Evolutionary conservation across 1,140 invertebrate species (phyloP), one percentile per base, ranked within the genome.

Genomic region (Coelopa frigida): DNA sequence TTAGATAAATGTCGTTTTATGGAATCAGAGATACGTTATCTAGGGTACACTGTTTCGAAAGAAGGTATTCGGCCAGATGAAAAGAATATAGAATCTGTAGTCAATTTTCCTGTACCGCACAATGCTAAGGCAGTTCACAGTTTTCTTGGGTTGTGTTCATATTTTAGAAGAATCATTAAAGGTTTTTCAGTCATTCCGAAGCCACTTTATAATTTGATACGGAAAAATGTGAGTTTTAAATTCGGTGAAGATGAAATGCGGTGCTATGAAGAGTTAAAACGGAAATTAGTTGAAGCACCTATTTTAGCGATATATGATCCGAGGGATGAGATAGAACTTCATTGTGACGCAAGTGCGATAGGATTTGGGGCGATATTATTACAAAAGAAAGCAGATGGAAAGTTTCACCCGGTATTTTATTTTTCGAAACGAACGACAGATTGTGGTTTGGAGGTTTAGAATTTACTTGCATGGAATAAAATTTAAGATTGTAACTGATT

Each of bases 1-100:
- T 57, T 53, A 56, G 60, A 65, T 38, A 73, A 73, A 49, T 60
- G 58, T 32, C 18, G 56, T 6, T 55, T 72, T 42, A n/a, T 68
- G 14, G 11, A 50, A 20, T 46, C 11, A 6, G 22, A 49, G 35
- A 46, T 68, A 2, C 57, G 70, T 41, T 72, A 56, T 52, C 46
- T 72, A 11, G 67, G 70, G 4, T 56, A 57, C 7, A 43, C 51
- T 39, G 58, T 61, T 24, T 33, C 40, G 22, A 50, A 61, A 12
- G 44, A 49, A 10, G 36, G 44, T 11, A 54, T 54, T 12, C 38
- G 15, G 21, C 63, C 66, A 22, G 44, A 54, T 6, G 31, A 49
- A 14, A 38, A 47, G 3, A 14, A 27, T 17, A 22, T 44, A n/a
- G 8, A 11, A 18, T 5, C 42, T 4, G 18, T 44, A n/a, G 12